Conservation (phyloP, 2,888 invertebrate genomes). For the Drosophila melanocephala region DNA sequence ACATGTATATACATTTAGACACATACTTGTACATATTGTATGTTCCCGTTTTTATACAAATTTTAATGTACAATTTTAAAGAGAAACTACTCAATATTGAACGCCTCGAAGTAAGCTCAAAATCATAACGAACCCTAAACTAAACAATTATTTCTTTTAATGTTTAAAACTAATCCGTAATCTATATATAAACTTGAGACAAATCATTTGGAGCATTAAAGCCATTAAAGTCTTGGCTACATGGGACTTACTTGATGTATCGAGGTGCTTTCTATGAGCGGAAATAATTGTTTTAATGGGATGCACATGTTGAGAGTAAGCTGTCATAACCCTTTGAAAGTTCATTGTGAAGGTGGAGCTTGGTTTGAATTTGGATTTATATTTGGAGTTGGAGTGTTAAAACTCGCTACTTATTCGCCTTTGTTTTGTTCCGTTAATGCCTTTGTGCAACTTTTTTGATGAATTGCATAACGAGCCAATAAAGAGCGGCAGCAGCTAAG, state of each 20-base stretch:
- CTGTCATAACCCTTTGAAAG: neutral
- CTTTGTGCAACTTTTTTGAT: slow-evolving; percentile 39
- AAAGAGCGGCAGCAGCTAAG: slow-evolving; percentile 42
- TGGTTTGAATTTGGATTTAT: neutral
- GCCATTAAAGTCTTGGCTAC: neutral
- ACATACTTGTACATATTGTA: neutral
- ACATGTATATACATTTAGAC: neutral
- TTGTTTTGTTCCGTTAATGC: slow-evolving; percentile 14
- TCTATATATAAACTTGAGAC: neutral
- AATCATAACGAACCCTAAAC: neutral
- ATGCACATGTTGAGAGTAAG: neutral
- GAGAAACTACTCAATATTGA: no score
- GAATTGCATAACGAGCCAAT: slow-evolving; percentile 68
- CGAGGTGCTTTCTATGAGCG: neutral
- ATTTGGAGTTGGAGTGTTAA: slow-evolving; percentile 31
- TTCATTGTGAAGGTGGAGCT: slow-evolving; percentile 3
- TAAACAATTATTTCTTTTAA: neutral
- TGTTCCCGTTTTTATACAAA: neutral
- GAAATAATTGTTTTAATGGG: neutral
- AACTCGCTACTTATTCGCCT: slow-evolving; percentile 19
- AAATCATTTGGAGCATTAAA: neutral
- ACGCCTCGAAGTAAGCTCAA: neutral
- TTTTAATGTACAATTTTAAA: no score
- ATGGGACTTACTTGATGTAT: neutral
- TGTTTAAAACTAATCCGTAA: neutral